Percentiles rank a stretch among this genome's conserved stretches.
phyloP scores from a whole-genome alignment of 2,797 vertebrate genomes.

The Labroides dimidiatus region DNA sequence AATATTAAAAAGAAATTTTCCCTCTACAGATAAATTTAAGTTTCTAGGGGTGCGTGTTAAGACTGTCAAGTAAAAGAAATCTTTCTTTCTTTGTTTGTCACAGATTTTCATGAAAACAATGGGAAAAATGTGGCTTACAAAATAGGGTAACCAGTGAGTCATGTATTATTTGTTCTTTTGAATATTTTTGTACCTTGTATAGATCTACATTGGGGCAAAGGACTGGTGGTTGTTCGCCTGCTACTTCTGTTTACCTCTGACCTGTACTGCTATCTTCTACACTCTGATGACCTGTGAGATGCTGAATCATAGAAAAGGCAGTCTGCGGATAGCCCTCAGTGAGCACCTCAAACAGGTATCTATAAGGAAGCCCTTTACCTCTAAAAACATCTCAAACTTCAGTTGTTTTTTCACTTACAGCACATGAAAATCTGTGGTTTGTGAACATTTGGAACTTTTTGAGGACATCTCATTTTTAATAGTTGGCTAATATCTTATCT shows the following conservation, averaged over 20 bases:
- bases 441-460: background rate
- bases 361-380: background rate
- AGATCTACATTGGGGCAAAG: slow-evolving; percentile 92
- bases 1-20: no score
- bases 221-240: slow-evolving; percentile 99
- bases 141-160: no score
- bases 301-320: slow-evolving; percentile 94
- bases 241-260: slow-evolving; percentile 95
- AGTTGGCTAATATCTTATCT: slow-evolving; percentile 5
- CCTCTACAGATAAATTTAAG: no score
- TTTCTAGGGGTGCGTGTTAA: no score
- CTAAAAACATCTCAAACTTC: background rate
- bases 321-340: slow-evolving; percentile 93
- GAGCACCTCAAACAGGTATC: slow-evolving; percentile 98
- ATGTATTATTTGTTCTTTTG: background rate
- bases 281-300: slow-evolving; percentile 97
- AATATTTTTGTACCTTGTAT: slow-evolving; percentile 1
- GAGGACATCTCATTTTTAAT: background rate
- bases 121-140: no score
- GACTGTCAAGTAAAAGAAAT: no score
- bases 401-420: background rate
- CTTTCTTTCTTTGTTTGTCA: no score
- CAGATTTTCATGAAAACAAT: no score
- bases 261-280: slow-evolving; percentile 94
- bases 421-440: background rate